Evolutionary conservation across 2,888 invertebrate species (phyloP).

Genomic region (Orthonychiurus folsomi): DNA sequence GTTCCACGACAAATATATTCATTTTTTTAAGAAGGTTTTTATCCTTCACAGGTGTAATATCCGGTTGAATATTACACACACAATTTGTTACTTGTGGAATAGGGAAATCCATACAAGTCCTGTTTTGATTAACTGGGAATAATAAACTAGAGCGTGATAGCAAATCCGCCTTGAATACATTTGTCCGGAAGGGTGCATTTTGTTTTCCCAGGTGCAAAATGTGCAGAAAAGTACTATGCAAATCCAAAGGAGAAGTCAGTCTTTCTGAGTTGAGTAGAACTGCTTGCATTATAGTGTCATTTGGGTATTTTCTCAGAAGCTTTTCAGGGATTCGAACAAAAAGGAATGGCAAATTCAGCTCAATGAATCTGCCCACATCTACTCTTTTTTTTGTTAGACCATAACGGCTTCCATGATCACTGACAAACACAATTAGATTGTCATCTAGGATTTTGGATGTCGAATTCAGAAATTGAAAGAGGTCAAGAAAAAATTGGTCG

Average conservation of each 20-base stretch:
- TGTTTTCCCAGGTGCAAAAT: background rate
- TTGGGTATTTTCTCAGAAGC: constrained; percentile 51
- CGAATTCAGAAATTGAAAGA: constrained; percentile 51
- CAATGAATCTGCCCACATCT: constrained; percentile 66
- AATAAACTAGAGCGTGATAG: constrained; percentile 12
- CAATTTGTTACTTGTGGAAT: constrained; percentile 4
- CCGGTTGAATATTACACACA: constrained; percentile 10
- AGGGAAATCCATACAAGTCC: constrained; percentile 2
- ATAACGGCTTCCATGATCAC: constrained; percentile 70
- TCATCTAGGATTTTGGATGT: constrained; percentile 55
- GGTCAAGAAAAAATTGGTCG: too few relatives aligned
- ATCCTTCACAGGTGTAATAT: background rate
- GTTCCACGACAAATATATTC: background rate
- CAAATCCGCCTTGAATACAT: too few relatives aligned
- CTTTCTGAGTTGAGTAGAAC: constrained; percentile 55
- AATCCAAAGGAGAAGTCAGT: constrained; percentile 66
- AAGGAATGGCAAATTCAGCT: constrained; percentile 59
- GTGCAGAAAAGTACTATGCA: constrained; percentile 53
- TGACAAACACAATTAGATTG: constrained; percentile 59
- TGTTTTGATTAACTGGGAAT: background rate
- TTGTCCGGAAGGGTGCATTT: background rate
- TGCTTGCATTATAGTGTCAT: constrained; percentile 50
- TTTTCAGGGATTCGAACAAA: constrained; percentile 58
- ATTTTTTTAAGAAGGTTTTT: constrained; percentile 5
- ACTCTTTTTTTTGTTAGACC: too few relatives aligned